Conservation (phyloP, 2,113 vertebrate species). For the Dendrocopos noguchii region DNA sequence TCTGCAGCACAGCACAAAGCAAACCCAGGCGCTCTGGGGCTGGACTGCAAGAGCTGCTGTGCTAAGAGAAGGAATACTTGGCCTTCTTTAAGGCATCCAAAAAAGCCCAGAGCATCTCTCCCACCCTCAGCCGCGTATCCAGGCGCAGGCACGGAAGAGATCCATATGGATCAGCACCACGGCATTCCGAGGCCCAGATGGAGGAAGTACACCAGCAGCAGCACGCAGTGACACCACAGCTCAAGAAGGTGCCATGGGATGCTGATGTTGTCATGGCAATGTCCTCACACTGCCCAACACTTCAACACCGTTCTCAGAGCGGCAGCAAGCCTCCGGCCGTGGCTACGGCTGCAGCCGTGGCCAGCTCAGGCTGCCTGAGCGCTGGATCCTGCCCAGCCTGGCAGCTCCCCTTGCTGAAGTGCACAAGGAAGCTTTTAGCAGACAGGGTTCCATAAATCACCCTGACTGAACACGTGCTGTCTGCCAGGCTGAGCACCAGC, state of each 20-base stretch:
- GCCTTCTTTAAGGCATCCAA: neutral
- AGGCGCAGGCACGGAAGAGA: neutral
- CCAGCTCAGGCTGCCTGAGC: constrained; percentile 27
- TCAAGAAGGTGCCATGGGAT: constrained; percentile 35
- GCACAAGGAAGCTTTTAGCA: constrained; percentile 44
- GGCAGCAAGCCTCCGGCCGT: constrained; percentile 6
- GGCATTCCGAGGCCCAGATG: neutral
- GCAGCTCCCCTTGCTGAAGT: neutral
- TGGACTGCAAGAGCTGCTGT: neutral
- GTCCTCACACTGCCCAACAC: constrained; percentile 33
- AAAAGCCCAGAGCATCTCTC: neutral
- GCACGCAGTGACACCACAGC: neutral
- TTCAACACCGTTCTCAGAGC: constrained; percentile 53
- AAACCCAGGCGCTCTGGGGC: neutral
- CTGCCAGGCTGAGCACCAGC: neutral
- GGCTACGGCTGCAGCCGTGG: neutral
- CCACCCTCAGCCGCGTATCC: neutral
- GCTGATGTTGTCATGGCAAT: constrained; percentile 66
- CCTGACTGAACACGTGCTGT: neutral
- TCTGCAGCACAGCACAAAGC: neutral
- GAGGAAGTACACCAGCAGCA: neutral
- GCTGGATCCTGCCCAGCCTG: constrained; percentile 36
- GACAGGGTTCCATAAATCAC: constrained; percentile 36
- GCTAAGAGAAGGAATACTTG: neutral
- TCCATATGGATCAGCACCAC: fast-evolving